Conservation (phyloP, 2,888 invertebrate genomes). For the Dolomedes plantarius region DNA sequence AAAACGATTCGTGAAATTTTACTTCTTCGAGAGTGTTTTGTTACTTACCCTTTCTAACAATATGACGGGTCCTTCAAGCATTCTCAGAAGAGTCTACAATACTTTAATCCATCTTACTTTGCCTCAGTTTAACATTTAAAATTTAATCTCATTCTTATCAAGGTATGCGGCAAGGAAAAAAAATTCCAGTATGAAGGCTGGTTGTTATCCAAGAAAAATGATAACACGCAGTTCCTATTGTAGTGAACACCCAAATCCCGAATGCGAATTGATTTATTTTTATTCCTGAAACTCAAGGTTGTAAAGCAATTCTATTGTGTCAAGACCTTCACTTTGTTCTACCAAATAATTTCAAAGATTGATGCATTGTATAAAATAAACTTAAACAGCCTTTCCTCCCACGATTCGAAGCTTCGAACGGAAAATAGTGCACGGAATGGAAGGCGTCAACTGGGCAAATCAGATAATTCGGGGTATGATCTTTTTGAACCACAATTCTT, state of each 20-base stretch:
- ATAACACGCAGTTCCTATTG: background rate
- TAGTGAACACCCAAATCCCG: background rate
- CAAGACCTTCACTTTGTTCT: conserved; percentile 16
- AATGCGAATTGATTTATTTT: conserved; percentile 7
- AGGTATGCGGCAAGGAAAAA: no score
- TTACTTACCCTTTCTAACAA: no score
- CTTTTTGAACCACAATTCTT: conserved; percentile 9
- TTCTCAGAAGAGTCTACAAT: no score
- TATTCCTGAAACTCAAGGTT: background rate
- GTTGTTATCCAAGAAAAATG: no score
- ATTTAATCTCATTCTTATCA: no score
- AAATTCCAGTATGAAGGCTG: no score
- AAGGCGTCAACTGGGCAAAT: background rate
- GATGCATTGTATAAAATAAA: conserved; percentile 15
- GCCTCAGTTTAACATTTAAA: no score
- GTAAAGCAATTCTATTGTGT: conserved; percentile 12
- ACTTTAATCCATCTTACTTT: no score
- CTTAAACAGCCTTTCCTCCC: conserved; percentile 5
- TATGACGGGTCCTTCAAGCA: no score
- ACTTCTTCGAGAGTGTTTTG: no score
- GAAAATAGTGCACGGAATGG: background rate
- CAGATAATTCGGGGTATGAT: background rate
- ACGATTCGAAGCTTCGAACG: background rate
- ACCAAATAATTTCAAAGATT: conserved; percentile 1
- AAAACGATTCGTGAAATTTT: no score